Evolutionary conservation across 2,797 vertebrate species (phyloP), one percentile per base, ranked within the genome.

Genomic region (Atherinosoma microstoma): DNA sequence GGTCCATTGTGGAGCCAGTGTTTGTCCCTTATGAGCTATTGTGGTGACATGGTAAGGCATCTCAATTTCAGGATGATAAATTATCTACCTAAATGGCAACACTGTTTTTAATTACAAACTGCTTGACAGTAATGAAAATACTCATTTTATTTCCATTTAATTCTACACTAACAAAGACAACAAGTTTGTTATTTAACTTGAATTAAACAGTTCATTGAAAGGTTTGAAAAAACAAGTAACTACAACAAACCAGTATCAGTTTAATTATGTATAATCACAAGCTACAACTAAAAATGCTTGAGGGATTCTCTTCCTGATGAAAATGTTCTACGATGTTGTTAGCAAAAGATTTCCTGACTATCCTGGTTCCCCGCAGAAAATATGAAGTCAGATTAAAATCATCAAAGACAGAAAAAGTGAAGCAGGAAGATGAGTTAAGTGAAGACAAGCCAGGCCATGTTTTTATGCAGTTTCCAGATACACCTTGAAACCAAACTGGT

Each of bases 391-490:
- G 56, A 59, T 84, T 75, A 12, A 62, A 58, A 42, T 58, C 35
- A 36, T 76, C 45, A 58, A 9, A 30, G 51, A 32, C 62, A 64
- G 30, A 32, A 54, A 34, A 62, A 51, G 27, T 69, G 30, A 71
- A 24, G 27, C 40, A 15, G 38, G 11, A 36, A 36, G 63, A 75
- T 61, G 27, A 47, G 85, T 68, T 74, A 64, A 87, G 54, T 78
- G 47, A 59, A 35, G 22, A 40, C 66, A 72, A n/a, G 24, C 38
- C 22, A 24, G 2, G 3, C 7, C 0, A 16, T 32, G n/a, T 58
- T 58, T 35, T 27, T 38, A 47, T 63, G 56, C 3, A 27, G 20
- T 8, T 53, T 61, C 32, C 3, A 64, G 58, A 24, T 42, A 38
- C 42, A 1, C 22, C 61, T 71, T 75, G 30, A 6, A 65, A 68